Evolutionary conservation across 2,113 vertebrate genomes (phyloP), one percentile per base, ranked within the genome.

Genomic region (Nycticryphes semicollaris): DNA sequence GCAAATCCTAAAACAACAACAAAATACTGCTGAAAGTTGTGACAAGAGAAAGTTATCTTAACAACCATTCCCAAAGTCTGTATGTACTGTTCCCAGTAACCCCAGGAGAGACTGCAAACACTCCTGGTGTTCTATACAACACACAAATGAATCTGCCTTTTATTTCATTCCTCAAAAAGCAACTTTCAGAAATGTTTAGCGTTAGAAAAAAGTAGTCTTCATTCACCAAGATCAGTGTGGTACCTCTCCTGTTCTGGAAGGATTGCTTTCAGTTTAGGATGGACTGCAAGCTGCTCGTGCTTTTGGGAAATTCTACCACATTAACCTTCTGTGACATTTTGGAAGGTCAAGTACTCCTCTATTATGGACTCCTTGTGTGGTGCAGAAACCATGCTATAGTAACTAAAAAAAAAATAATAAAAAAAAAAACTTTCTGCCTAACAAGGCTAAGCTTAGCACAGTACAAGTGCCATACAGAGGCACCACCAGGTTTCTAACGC

Each of bases 1-100:
- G 48, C 70, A 88, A 92, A 93, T 45, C 35, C 50, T 92, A 96
- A 93, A 91, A 33, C 59, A 81, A 93, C 50, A 85, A 92, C 30
- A 95, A 94, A 96, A 93, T 67, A 94, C 76, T 63, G 77, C 74
- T 85, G 30, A 69, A 91, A 93, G 51, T 33, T 76, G 59, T 53
- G 51, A 89, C 63, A 77, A 59, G 72, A 53, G 60, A 92, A 79
- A 79, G 31, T 14, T 79, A 90, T 80, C 81, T 54, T 33, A 70
- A 87, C 69, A 75, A 81, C 50, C 48, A 14, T 59, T 66, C 60
- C 51, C 0, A 0, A 78, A 69, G 54, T 90, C 54, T 37, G 24
- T 35, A 76, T 6, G 35, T 35, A 67, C 78, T 64, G 64, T 69
- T 95, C 85, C 73, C 79, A 74, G 68, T 47, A 75, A 84, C n/a